These are phyloP conservation scores for Gymnopithys bicolor DNA, from an alignment of 2,797 vertebrate species.

Conservation along the genomic window DNA sequence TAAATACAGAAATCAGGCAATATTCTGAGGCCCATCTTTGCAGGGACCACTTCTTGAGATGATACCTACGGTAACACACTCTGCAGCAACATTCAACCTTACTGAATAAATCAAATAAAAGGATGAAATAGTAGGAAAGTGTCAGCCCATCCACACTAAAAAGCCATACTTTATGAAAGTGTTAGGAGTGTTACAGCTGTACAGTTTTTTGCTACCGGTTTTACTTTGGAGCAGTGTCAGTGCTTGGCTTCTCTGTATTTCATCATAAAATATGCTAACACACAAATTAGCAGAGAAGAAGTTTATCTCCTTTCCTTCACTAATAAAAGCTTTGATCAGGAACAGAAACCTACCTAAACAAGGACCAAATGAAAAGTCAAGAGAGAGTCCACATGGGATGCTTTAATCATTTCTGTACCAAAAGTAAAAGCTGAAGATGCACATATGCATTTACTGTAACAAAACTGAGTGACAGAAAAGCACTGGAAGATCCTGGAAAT, in stretches of 20 bases:
- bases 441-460: background rate
- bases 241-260: background rate
- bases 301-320: background rate
- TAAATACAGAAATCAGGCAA: background rate
- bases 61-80: background rate
- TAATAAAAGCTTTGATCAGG: background rate
- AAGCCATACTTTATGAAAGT: background rate
- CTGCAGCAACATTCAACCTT: background rate
- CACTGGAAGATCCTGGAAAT: background rate
- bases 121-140: background rate
- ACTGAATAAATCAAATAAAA: background rate
- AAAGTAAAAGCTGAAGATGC: background rate
- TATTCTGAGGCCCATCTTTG: background rate
- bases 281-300: rapidly evolving
- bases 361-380: background rate
- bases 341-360: background rate
- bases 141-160: background rate
- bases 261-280: background rate
- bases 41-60: background rate
- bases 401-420: background rate
- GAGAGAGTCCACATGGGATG: background rate
- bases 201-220: background rate
- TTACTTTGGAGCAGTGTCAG: background rate
- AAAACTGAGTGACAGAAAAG: background rate
- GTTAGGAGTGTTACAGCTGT: background rate